phyloP scores from a whole-genome alignment of 2,888 invertebrate genomes.

The Rhagonycha lutea region DNA sequence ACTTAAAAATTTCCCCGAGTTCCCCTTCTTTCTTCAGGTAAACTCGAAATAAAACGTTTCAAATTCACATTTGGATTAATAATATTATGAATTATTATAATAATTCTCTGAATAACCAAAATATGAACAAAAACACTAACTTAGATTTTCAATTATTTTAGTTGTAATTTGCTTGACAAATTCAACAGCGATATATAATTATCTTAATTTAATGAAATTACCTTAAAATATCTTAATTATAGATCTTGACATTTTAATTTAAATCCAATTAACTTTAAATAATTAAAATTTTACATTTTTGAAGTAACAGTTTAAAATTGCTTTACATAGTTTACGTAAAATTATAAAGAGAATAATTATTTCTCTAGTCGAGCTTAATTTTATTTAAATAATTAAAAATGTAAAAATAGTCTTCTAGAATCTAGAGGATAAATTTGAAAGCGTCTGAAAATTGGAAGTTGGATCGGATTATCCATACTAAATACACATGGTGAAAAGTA shows the following conservation, averaged over 20 bases:
- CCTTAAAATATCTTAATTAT: not conserved
- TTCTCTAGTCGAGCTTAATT: no score
- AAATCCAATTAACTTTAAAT: not conserved
- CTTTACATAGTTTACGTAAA: not conserved
- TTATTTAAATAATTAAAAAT: not conserved
- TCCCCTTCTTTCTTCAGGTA: no score
- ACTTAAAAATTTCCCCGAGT: no score
- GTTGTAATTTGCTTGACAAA: not conserved
- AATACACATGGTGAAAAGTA: constrained; percentile 5
- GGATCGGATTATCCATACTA: not conserved
- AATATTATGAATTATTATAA: no score
- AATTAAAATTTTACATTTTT: not conserved
- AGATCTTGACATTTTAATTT: not conserved
- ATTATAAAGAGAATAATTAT: not conserved
- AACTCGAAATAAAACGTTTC: no score
- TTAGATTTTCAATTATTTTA: not conserved
- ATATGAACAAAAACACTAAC: no score
- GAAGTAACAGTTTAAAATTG: not conserved
- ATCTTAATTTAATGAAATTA: not conserved
- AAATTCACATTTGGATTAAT: no score
- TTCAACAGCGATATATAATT: not conserved
- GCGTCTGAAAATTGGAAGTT: not conserved
- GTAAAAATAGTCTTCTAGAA: not conserved
- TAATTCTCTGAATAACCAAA: no score
- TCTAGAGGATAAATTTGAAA: no score